Percentiles rank a stretch among this genome's conserved stretches.
Conservation (phyloP, 2,797 vertebrate genomes). For the Urocyon cinereoargenteus region DNA sequence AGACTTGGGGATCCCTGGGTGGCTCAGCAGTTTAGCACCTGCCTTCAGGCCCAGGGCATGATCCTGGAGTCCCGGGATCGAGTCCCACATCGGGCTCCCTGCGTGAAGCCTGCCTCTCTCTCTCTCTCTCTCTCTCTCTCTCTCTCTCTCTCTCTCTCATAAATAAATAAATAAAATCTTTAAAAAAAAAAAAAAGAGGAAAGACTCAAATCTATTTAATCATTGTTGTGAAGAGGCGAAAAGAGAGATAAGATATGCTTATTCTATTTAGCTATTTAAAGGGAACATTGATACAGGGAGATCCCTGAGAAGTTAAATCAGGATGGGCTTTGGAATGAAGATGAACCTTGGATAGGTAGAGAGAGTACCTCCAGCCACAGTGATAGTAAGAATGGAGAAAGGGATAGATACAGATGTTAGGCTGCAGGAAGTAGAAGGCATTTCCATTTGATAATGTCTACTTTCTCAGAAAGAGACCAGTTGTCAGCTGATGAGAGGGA, state of each 20-base stretch:
- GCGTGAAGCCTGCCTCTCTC: no score
- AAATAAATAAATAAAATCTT: no score
- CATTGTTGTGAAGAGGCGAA: background rate
- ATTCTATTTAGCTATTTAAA: background rate
- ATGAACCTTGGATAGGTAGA: background rate
- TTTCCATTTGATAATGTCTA: background rate
- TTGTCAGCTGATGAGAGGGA: background rate
- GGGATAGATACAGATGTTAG: background rate
- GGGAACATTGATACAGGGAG: background rate
- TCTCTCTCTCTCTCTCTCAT: no score
- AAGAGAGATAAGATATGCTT: background rate
- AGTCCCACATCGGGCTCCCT: no score
- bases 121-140: no score
- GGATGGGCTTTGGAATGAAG: background rate
- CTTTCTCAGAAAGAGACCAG: background rate
- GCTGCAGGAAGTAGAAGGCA: background rate
- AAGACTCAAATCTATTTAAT: background rate
- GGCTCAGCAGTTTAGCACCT: no score
- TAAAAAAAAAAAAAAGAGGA: background rate
- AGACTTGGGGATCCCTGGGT: no score
- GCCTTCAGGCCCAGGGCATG: no score
- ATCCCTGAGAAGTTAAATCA: background rate
- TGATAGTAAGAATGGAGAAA: background rate
- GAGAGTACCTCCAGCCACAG: background rate
- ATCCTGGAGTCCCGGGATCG: no score